phyloP scores from a whole-genome alignment of 2,888 invertebrate species.

The Phrixothrix hirtus region DNA sequence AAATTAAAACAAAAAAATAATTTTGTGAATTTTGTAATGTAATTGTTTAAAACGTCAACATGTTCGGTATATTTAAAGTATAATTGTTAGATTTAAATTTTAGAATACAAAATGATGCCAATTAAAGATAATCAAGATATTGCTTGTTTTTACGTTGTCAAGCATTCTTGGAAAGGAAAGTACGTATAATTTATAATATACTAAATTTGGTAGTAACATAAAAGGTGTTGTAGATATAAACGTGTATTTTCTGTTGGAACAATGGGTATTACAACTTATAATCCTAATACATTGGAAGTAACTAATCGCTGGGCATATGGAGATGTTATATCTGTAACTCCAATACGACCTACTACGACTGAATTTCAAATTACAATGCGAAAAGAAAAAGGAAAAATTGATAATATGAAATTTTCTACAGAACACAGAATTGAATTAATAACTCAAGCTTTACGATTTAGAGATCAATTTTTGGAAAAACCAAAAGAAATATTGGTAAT shows the following conservation, averaged over 20 bases:
- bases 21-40: not conserved
- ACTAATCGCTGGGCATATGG: slow-evolving; percentile 93
- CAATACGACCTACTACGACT: slow-evolving; percentile 48
- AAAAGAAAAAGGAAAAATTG: slow-evolving; percentile 82
- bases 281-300: slow-evolving; percentile 84
- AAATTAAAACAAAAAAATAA: not conserved
- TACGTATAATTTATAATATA: slow-evolving; percentile 58
- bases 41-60: not conserved
- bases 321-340: slow-evolving; percentile 71
- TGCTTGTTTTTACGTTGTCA: slow-evolving; percentile 94
- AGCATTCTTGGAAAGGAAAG: slow-evolving; percentile 99
- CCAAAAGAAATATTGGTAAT: slow-evolving; percentile 75
- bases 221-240: too few species aligned
- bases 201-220: too few species aligned
- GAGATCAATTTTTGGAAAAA: slow-evolving; percentile 79
- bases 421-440: slow-evolving; percentile 92
- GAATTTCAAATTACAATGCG: slow-evolving; percentile 84
- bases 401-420: slow-evolving; percentile 94
- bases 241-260: slow-evolving; percentile 96
- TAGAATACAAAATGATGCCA: slow-evolving; percentile 67
- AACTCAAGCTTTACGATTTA: slow-evolving; percentile 84
- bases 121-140: slow-evolving; percentile 94
- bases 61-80: slow-evolving; percentile 4
- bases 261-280: slow-evolving; percentile 95
- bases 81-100: slow-evolving; percentile 10